A percentile compares a stretch with the other conserved stretches of the same genome.
phyloP scores from a whole-genome alignment of 2,888 invertebrate species.

The Anoplius nigerrimus region DNA sequence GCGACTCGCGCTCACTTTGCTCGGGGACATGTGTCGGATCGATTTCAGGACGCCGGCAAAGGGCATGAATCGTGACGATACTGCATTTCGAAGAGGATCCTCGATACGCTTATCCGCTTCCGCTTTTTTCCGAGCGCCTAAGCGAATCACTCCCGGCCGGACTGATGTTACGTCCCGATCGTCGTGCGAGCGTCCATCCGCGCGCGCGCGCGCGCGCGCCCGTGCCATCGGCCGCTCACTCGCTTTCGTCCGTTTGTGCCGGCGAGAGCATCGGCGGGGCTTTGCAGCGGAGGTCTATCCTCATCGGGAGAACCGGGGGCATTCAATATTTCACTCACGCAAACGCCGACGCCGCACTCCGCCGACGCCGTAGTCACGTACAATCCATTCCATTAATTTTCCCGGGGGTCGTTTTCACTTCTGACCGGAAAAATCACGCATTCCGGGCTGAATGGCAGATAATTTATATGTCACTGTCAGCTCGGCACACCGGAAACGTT shows the following conservation, averaged over 20 bases:
- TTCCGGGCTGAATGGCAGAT: neutral
- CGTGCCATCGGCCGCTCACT: too few species aligned
- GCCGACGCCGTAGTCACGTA: conserved; percentile 57
- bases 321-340: conserved; percentile 51
- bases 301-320: neutral
- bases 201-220: too few species aligned
- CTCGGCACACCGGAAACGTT: conserved; percentile 10
- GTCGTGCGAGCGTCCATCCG: too few species aligned
- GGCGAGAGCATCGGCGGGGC: too few species aligned
- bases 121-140: too few species aligned
- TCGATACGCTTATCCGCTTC: too few species aligned
- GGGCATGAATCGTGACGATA: neutral
- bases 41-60: conserved; percentile 35
- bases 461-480: too few species aligned
- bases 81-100: too few species aligned
- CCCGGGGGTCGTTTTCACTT: conserved; percentile 43
- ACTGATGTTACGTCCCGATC: too few species aligned
- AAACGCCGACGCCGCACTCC: conserved; percentile 43
- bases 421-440: conserved; percentile 18
- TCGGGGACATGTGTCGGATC: conserved; percentile 31
- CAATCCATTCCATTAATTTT: conserved; percentile 57
- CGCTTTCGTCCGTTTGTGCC: too few species aligned
- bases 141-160: too few species aligned
- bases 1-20: conserved; percentile 12
- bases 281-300: too few species aligned